phyloP scores from a whole-genome alignment of 2,888 invertebrate genomes.

The Ernsta delagoae region DNA sequence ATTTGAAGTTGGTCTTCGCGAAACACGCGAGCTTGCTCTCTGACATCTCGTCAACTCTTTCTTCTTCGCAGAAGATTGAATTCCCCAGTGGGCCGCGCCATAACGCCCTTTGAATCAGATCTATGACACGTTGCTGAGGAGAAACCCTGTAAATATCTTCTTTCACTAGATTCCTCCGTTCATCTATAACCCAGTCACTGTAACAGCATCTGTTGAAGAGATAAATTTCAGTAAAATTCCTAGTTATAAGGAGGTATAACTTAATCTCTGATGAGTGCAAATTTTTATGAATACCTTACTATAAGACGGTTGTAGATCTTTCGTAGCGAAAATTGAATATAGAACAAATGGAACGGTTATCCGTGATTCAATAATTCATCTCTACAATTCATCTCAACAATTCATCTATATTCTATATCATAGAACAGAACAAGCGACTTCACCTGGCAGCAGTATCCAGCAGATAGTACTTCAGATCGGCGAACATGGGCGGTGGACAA shows the following conservation, averaged over 20 bases:
- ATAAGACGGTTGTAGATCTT: too few species aligned
- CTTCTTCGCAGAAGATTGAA: slow-evolving; percentile 63
- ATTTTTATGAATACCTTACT: too few species aligned
- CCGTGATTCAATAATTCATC: too few species aligned
- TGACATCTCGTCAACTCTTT: slow-evolving; percentile 55
- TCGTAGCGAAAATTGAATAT: too few species aligned
- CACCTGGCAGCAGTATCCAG: slow-evolving; percentile 67
- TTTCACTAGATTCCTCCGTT: slow-evolving; percentile 53
- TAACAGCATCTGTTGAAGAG: slow-evolving; percentile 55
- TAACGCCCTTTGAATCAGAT: slow-evolving; percentile 65
- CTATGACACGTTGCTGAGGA: slow-evolving; percentile 61
- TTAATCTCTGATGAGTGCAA: too few species aligned
- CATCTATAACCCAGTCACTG: slow-evolving; percentile 62
- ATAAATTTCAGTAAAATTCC: not conserved
- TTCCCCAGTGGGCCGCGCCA: slow-evolving; percentile 66
- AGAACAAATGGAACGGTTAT: too few species aligned
- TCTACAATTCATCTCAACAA: too few species aligned
- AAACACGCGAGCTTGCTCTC: slow-evolving; percentile 50
- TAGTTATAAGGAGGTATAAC: too few species aligned
- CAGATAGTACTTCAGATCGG: slow-evolving; percentile 59
- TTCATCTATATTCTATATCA: too few species aligned
- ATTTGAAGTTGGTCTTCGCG: slow-evolving; percentile 51
- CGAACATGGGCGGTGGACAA: slow-evolving; percentile 57
- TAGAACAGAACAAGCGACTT: not conserved
- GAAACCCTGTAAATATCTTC: slow-evolving; percentile 57